Percentiles rank a stretch among this genome's conserved stretches.
Conservation (phyloP, 2,888 invertebrate genomes). For the Agrypnus murinus region DNA sequence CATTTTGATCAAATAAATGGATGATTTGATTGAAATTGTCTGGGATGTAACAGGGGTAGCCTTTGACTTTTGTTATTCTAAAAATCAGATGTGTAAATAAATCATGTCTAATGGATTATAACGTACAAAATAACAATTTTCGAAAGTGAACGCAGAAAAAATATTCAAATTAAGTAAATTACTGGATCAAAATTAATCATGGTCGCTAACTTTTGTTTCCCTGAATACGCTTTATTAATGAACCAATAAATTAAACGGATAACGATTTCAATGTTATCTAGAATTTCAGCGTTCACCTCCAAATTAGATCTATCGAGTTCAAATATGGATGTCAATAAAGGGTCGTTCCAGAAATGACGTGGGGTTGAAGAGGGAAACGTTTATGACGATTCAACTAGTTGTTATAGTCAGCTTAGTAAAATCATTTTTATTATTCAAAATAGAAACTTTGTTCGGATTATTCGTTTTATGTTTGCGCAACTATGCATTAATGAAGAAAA, state of each 20-base stretch:
- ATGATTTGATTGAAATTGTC: conserved; percentile 25
- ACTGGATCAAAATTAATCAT: conserved; percentile 11
- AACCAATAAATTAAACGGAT: conserved; percentile 14
- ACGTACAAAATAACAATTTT: no score
- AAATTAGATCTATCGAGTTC: conserved; percentile 15
- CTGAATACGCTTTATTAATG: conserved; percentile 9
- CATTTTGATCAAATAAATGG: conserved; percentile 22
- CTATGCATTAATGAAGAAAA: no score
- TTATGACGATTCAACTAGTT: no score
- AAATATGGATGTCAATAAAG: conserved; percentile 1
- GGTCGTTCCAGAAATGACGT: no score
- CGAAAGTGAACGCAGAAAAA: no score
- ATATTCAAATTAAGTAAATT: conserved; percentile 2
- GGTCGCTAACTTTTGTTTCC: neutral
- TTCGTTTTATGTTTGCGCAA: no score
- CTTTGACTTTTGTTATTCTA: neutral
- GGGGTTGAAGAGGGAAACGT: no score
- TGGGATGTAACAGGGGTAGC: neutral
- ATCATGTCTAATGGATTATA: no score
- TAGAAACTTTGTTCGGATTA: no score
- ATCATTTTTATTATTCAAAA: no score
- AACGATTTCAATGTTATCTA: conserved; percentile 1
- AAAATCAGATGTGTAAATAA: neutral
- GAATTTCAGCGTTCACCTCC: neutral
- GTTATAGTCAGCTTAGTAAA: no score